Evolutionary conservation across 2,888 invertebrate genomes (phyloP).

Genomic region (Cataglyphis rosenhaueri): DNA sequence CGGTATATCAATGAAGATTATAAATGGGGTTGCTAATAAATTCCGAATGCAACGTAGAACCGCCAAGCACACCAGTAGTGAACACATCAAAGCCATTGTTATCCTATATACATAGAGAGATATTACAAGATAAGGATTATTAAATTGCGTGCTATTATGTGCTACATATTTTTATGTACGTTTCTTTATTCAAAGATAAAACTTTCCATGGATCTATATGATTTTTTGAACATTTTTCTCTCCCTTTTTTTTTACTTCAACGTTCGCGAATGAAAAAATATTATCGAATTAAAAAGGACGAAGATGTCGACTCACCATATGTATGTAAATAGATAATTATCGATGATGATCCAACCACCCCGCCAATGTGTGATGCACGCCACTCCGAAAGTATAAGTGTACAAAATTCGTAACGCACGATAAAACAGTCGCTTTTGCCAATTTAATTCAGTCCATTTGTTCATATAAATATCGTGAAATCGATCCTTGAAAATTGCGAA

Average conservation of each 20-base stretch:
- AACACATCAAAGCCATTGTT: conserved; percentile 58
- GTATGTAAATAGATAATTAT: conserved; percentile 67
- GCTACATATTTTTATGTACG: background rate
- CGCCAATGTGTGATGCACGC: conserved; percentile 87
- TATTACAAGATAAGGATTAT: background rate
- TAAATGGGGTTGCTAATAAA: conserved; percentile 87
- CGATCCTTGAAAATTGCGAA: conserved; percentile 85
- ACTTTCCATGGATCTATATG: background rate
- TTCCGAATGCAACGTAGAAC: conserved; percentile 86
- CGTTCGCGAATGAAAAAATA: background rate
- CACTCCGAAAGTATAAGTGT: conserved; percentile 86
- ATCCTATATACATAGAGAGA: conserved; percentile 64
- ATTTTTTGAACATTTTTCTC: background rate
- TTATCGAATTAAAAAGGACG: background rate
- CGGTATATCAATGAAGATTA: conserved; percentile 87
- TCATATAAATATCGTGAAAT: conserved; percentile 70
- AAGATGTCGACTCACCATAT: conserved; percentile 1
- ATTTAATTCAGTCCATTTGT: conserved; percentile 61
- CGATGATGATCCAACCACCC: conserved; percentile 86
- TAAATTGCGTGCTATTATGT: background rate
- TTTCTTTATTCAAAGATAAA: background rate
- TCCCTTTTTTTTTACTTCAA: background rate
- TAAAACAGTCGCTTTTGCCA: conserved; percentile 32
- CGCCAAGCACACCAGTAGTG: conserved; percentile 74
- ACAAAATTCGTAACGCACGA: conserved; percentile 77